Evolutionary conservation across 2,113 vertebrate species (phyloP).

Genomic region (Anoura caudifer): DNA sequence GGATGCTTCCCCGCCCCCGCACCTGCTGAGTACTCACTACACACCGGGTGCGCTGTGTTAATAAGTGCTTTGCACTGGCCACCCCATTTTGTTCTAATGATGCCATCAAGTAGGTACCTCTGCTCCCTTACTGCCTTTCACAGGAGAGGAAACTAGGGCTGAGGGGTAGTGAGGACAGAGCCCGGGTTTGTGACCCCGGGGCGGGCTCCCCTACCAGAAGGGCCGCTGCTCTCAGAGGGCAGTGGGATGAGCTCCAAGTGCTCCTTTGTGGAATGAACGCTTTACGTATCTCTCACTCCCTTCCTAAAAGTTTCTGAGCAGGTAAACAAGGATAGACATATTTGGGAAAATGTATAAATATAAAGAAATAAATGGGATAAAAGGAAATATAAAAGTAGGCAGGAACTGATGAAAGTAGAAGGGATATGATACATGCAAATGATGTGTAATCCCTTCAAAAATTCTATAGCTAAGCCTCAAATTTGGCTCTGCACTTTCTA

Average conservation of each 20-base stretch:
- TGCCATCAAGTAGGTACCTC: not conserved
- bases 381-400: not conserved
- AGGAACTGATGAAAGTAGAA: not conserved
- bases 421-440: not conserved
- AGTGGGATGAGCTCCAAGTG: not conserved
- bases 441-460: not conserved
- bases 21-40: not conserved
- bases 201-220: not conserved
- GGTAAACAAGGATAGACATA: not conserved
- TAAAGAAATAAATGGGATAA: not conserved
- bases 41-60: no score
- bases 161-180: not conserved
- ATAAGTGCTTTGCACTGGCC: not conserved
- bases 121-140: not conserved
- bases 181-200: not conserved
- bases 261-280: not conserved
- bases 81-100: not conserved
- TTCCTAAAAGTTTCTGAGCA: not conserved
- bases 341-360: not conserved
- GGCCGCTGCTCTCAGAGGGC: not conserved
- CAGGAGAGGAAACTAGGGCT: not conserved
- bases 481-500: slow-evolving; percentile 7
- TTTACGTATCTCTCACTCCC: not conserved
- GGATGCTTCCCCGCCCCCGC: rapidly evolving
- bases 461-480: not conserved